A percentile compares a stretch with the other conserved stretches of the same genome.
These are phyloP conservation scores for Chalcosyrphus nemorum DNA, from an alignment of 2,888 invertebrate species.

Conservation along the genomic window DNA sequence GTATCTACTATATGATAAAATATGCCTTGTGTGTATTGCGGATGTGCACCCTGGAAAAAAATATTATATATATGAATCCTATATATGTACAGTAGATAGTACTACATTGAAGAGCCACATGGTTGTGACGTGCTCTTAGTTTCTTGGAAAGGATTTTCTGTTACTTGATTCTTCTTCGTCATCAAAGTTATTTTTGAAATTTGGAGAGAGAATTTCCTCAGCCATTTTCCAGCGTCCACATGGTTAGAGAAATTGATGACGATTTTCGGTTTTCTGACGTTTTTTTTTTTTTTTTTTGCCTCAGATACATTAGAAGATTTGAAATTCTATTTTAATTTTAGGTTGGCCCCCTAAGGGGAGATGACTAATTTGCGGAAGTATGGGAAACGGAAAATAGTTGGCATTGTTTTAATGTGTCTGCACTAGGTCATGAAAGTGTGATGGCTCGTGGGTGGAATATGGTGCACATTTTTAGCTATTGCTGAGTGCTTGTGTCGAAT, in stretches of 20 bases:
- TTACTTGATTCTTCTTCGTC: background rate
- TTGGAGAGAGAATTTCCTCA: slow-evolving; percentile 41
- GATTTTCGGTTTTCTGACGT: background rate
- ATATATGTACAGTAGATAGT: background rate
- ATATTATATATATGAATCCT: background rate
- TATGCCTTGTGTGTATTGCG: background rate
- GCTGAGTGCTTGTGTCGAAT: too few species aligned
- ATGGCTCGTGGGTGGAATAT: background rate
- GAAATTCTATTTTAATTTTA: slow-evolving; percentile 2
- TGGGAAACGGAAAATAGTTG: background rate
- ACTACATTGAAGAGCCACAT: background rate
- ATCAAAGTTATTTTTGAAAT: slow-evolving; percentile 3
- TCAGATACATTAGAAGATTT: background rate
- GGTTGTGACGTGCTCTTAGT: background rate
- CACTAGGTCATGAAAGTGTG: background rate
- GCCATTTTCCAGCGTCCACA: slow-evolving; percentile 19
- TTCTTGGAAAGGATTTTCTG: background rate
- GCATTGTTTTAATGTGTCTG: background rate
- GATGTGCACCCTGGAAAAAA: background rate
- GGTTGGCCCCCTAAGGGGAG: background rate
- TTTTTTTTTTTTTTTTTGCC: background rate
- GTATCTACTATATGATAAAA: background rate
- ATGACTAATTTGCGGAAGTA: slow-evolving; percentile 1
- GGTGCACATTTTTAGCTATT: too few species aligned
- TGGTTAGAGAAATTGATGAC: background rate